Percentiles rank a stretch among this genome's conserved stretches.
Evolutionary conservation across 53 echinoderm and acorn worm genomes (phyloP).

Genomic region (Patiria pectinifera): DNA sequence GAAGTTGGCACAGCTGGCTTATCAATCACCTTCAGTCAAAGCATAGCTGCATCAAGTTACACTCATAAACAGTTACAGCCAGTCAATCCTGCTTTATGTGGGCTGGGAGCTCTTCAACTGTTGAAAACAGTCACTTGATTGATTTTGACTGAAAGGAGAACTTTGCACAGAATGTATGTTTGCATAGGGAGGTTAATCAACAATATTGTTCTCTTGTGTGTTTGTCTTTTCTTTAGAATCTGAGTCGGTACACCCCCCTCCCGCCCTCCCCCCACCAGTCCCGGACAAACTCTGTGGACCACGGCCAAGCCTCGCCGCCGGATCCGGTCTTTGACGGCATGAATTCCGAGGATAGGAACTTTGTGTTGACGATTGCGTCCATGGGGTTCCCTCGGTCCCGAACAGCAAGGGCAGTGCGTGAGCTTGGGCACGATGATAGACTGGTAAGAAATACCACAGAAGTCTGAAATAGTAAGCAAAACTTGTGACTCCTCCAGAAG

Average conservation of each 20-base stretch:
- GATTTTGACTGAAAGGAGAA: no score
- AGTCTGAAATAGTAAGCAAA: neutral
- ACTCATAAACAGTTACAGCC: no score
- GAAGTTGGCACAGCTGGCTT: no score
- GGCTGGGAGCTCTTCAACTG: no score
- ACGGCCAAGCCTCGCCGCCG: constrained; percentile 40
- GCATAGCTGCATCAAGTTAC: no score
- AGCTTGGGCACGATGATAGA: constrained; percentile 90
- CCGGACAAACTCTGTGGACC: constrained; percentile 37
- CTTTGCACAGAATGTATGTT: no score
- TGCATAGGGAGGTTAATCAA: no score
- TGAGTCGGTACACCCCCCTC: constrained; percentile 81
- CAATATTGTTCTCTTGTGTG: no score
- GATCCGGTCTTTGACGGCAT: constrained; percentile 77
- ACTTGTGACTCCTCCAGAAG: no score
- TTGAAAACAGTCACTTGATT: no score
- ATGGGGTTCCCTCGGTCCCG: constrained; percentile 94
- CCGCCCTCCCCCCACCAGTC: constrained; percentile 62
- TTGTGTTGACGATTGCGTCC: constrained; percentile 75
- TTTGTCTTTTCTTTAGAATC: constrained; percentile 38
- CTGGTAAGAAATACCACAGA: constrained; percentile 64
- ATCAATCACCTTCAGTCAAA: no score
- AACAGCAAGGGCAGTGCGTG: constrained; percentile 85
- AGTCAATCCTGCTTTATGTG: no score
- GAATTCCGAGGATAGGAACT: constrained; percentile 80